Percentiles rank a stretch among this genome's conserved stretches.
phyloP scores from a whole-genome alignment of 2,113 vertebrate species.

The Pandion haliaetus region DNA sequence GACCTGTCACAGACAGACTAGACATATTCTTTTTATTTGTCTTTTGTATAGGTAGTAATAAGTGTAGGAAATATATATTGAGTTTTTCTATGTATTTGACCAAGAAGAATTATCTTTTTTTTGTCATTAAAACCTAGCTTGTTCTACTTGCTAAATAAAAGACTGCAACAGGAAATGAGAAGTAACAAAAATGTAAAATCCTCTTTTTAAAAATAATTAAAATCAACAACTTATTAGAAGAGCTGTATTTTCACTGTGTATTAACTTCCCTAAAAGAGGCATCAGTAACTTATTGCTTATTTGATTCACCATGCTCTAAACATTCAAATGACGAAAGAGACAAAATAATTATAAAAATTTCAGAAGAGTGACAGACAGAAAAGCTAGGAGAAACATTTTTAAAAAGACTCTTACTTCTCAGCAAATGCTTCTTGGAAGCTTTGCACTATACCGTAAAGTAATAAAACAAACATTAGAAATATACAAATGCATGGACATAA shows the following conservation, averaged over 20 bases:
- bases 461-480: background rate
- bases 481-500: background rate
- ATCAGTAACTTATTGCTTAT: conserved; percentile 23
- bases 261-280: background rate
- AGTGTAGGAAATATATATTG: background rate
- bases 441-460: background rate
- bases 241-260: conserved; percentile 12
- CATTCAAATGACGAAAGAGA: conserved; percentile 29
- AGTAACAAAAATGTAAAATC: background rate
- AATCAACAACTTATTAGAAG: conserved; percentile 10
- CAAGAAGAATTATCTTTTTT: background rate
- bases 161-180: background rate
- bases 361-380: background rate
- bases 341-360: conserved; percentile 54
- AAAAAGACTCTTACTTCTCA: background rate
- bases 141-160: background rate
- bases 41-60: background rate
- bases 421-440: conserved; percentile 1
- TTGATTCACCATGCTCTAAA: conserved; percentile 28
- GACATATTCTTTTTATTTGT: background rate
- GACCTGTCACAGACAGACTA: background rate
- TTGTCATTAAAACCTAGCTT: background rate
- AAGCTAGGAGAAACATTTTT: conserved; percentile 12
- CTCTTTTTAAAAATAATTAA: background rate
- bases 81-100: background rate